Base-by-base conservation (phyloP, 2,113 vertebrate genomes). In the Daboia siamensis region DNA sequence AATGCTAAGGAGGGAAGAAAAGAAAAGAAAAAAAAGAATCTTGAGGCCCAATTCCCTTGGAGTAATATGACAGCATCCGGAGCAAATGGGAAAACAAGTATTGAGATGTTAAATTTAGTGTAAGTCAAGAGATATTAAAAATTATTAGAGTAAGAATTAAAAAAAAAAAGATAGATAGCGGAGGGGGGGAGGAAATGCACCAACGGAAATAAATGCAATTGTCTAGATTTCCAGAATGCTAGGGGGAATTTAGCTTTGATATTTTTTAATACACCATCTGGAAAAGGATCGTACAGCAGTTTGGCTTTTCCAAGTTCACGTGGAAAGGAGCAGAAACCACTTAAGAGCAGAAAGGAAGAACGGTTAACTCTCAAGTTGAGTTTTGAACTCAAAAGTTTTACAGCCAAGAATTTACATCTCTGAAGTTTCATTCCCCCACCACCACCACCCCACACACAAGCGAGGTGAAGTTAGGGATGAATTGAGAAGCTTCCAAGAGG, bases 21-120 rank as follows among this genome's bases (percentile, higher is more conserved):
- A 95, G 39, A 39, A 39, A 39, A 39, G 39, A 93, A 6, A 48
- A 59, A 44, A 29, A 11, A 93, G 95, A 93, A 10, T 92, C 92
- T 85, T 92, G 93, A 96, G 95, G 95, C 85, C n/a, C 92, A 94
- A 1, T 90, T 95, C 92, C 90, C 91, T 94, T 89, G n/a, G 24
- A 46, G 93, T 26, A 80, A 69, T 93, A 59, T 86, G 94, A 29
- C 39, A 86, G 86, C 46, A 21, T 95, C 15, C 89, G 39, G 54
- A 90, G 86, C 89, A 84, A 92, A 80, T 86, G 90, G n/a, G 26
- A 92, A 95, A 95, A 61, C 4, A 86, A 2, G 89, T 89, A 69
- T 94, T 91, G 93, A 93, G 87, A 57, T 54, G 52, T 0, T 0
- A 56, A 91, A 86, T 86, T 93, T 86, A 89, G 48, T 86, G 59